Evolutionary conservation across 2,113 vertebrate genomes (phyloP).

Genomic region (Anarhynchus alexandrinus): DNA sequence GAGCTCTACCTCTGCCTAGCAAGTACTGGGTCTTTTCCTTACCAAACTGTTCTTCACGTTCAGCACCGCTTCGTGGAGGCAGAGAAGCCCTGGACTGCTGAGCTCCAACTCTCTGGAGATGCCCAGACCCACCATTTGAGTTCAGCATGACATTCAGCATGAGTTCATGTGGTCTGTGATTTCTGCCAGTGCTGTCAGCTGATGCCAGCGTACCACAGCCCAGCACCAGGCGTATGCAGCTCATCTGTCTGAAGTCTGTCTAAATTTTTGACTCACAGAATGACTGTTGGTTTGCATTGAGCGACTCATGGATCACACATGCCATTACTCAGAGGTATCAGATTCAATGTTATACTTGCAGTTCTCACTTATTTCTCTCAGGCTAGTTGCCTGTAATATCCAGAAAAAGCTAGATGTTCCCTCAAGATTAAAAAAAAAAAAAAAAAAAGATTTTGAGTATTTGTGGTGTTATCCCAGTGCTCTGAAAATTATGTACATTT

Average conservation of each 20-base stretch:
- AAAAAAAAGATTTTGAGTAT: not conserved
- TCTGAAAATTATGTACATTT: not conserved
- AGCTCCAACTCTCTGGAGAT: not conserved
- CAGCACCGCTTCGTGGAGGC: not conserved
- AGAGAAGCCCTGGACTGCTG: not conserved
- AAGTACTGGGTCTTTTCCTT: not conserved
- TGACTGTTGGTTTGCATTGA: not conserved
- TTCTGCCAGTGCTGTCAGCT: not conserved
- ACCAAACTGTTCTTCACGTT: not conserved
- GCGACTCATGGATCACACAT: not conserved
- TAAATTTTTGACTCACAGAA: not conserved
- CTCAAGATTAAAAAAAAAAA: not conserved
- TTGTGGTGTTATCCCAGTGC: not conserved
- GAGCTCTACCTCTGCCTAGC: not conserved
- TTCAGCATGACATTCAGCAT: not conserved
- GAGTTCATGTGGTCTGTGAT: not conserved
- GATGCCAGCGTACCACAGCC: not conserved
- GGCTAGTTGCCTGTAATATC: not conserved
- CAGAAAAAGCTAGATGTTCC: not conserved
- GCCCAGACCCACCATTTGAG: not conserved
- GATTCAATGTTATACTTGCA: not conserved
- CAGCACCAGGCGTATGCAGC: not conserved
- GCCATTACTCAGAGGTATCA: not conserved
- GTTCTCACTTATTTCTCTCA: not conserved
- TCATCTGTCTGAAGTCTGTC: not conserved